Evolutionary conservation across 2,113 vertebrate genomes (phyloP).

Genomic region (Narcine bancroftii): DNA sequence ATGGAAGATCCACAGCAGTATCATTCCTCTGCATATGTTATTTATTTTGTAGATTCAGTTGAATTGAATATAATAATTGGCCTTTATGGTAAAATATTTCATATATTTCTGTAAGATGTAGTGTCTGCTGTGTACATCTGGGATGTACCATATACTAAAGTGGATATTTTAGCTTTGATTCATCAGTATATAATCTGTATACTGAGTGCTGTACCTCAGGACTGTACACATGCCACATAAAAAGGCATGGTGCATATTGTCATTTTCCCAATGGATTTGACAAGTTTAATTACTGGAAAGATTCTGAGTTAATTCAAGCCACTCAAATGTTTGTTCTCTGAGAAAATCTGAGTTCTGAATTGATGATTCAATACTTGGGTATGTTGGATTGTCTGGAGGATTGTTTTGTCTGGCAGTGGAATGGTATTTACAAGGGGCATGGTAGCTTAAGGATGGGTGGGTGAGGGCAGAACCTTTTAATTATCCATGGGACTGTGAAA

Average conservation of each 20-base stretch:
- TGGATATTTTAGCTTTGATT: background rate
- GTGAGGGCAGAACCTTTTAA: constrained; percentile 13
- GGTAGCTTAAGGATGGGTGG: background rate
- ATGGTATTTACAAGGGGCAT: constrained; percentile 24
- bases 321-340: constrained; percentile 13
- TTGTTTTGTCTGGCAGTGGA: constrained; percentile 14
- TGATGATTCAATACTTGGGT: constrained; percentile 14
- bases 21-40: background rate
- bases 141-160: background rate
- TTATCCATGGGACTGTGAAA: background rate
- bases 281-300: constrained; percentile 16
- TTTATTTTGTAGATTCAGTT: background rate
- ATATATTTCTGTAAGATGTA: background rate
- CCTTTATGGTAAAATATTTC: background rate
- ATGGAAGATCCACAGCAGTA: background rate
- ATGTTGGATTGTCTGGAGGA: background rate
- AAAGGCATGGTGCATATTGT: background rate
- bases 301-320: background rate
- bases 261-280: constrained; percentile 15
- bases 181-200: background rate
- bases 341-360: background rate
- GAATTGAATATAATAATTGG: background rate
- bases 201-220: background rate
- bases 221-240: background rate
- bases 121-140: background rate